Evolutionary conservation across 53 echinoderm and acorn worm species (phyloP).

Genomic region (Temnopleurus reevesii): DNA sequence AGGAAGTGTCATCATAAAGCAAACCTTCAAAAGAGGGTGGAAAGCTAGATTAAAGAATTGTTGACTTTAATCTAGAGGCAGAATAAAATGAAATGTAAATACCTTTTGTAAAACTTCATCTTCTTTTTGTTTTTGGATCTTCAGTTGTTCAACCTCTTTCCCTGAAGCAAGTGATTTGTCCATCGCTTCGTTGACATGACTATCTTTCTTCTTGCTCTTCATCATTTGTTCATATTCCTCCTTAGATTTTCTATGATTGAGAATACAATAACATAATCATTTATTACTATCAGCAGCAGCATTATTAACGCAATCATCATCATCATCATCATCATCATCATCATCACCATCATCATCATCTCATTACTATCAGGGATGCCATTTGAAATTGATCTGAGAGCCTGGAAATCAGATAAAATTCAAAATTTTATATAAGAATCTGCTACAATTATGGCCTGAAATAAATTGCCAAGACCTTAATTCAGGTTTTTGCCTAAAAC

Average conservation of each 20-base stretch:
- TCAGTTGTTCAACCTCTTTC: conserved; percentile 73
- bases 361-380: no score
- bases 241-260: conserved; percentile 74
- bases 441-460: no score
- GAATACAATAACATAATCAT: neutral
- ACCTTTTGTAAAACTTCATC: conserved; percentile 90
- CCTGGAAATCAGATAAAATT: no score
- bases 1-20: no score
- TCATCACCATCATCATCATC: no score
- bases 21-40: no score
- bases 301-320: neutral
- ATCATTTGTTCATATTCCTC: conserved; percentile 67
- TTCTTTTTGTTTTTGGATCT: conserved; percentile 73
- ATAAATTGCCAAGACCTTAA: no score
- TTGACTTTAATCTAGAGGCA: no score
- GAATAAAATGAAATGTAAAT: neutral
- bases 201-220: conserved; percentile 68
- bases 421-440: no score
- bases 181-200: conserved; percentile 68
- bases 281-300: neutral
- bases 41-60: no score
- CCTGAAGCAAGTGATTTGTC: conserved; percentile 86
- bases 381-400: no score
- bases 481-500: no score
- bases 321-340: neutral